Base-by-base conservation (phyloP, 1,140 invertebrate species). In the Drosophila pandora region DNA sequence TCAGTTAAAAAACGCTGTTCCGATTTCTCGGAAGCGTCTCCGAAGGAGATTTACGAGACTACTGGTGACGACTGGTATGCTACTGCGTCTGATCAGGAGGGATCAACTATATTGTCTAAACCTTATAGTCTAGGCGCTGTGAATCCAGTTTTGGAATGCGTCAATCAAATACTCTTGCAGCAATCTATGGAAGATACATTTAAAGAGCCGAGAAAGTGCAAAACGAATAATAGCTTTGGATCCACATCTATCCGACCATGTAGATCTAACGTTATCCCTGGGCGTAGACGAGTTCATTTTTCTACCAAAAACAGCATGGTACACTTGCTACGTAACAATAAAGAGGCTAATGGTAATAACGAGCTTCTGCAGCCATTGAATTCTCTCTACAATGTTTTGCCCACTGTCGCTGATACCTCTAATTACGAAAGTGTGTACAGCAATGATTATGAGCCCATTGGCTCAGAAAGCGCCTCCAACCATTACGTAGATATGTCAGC, bases 141-240 rank as follows among this genome's bases (percentile, higher is more conserved):
- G 49, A 95, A 95, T 90, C 95, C 95, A 0, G 95, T 95, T 2
- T 87, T 95, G 8, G 94, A 95, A 79, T 95, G 95, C 79, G 95
- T 95, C 53, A 95, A 95, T 90, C 90, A 91, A 43, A 92, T 92
- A 30, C 43, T 92, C 21, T 54, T 92, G 5, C 90, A 92, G 58
- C 91, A 91, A 52, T 91, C 90, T 4, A 90, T 92, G 88, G 91
- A 92, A 47, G 91, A 91, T 12, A 67, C 75, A 2, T 37, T 74
- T 13, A 55, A 62, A 17, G 80, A 77, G 9, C 63, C 55, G 23
- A 63, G 2, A 12, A 37, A 12, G 3, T 12, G 10, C 10, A 37
- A 37, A 37, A 37, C 34, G 10, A 8, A 10, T 10, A 34, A 10
- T 10, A 17, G 17, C 17, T 37, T 37, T 54, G 10, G 71, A 69